Evolutionary conservation across 2,888 invertebrate species (phyloP).

Genomic region (Lucinisca nassula): DNA sequence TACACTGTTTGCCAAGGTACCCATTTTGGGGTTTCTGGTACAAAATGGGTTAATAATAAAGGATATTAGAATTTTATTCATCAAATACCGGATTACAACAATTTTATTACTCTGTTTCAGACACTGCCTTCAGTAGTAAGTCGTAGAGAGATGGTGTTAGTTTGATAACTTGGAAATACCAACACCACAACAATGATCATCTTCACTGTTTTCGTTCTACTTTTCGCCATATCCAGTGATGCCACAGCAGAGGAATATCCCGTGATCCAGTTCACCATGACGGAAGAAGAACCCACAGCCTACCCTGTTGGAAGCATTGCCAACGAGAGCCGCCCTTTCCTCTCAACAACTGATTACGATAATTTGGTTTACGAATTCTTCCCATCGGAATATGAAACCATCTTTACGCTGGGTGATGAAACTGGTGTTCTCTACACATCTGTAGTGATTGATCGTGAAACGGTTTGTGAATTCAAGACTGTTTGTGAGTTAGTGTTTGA

Average conservation of each 20-base stretch:
- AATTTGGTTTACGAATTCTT: conserved; percentile 63
- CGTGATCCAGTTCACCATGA: conserved; percentile 61
- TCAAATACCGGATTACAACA: no score
- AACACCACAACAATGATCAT: conserved; percentile 16
- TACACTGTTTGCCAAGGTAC: no score
- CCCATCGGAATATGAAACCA: conserved; percentile 38
- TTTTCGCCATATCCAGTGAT: not conserved
- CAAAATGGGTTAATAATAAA: no score
- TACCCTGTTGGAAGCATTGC: conserved; percentile 67
- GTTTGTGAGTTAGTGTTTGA: conserved; percentile 72
- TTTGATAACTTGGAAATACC: not conserved
- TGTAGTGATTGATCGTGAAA: conserved; percentile 78
- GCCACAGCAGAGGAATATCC: not conserved
- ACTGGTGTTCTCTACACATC: conserved; percentile 67
- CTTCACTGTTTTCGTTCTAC: conserved; percentile 17
- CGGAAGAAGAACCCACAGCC: conserved; percentile 63
- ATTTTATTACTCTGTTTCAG: not conserved
- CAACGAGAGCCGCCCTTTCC: conserved; percentile 39
- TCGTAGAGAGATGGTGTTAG: not conserved
- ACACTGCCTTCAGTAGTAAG: not conserved
- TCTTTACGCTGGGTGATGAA: conserved; percentile 63
- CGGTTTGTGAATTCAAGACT: conserved; percentile 56
- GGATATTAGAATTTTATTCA: no score
- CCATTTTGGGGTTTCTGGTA: no score
- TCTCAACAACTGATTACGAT: conserved; percentile 22